Base-by-base conservation (phyloP, 2,888 invertebrate genomes). In the Drosophila melanocephala region DNA sequence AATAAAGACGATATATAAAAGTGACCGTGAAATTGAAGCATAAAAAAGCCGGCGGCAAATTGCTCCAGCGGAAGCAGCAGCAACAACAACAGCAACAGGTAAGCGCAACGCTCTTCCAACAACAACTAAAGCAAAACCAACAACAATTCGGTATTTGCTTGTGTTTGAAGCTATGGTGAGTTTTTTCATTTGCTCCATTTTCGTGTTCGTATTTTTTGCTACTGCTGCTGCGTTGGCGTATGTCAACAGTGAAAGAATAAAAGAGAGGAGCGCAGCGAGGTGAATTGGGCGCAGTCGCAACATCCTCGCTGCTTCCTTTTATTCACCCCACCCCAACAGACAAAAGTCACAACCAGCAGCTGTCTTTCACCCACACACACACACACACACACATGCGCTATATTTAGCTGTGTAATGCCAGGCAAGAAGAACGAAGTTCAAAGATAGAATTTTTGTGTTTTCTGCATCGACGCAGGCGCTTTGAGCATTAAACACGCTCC, bases 271-370 rank as follows among this genome's bases (percentile, higher is more conserved):
- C 77, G 79, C 79, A 77, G 79, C 69, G 65, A 39, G 14, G 47
- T 77, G 82, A 79, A 73, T 72, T 65, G 35, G 35, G 82, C 82
- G 83, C 85, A 84, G 76, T 72, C 76, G 83, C 83, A 73, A 57
- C 75, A 75, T 74, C 81, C 59, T 74, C 65, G 53, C 59, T 70
- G 60, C 58, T 47, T 58, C 70, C 75, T 65, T 71, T 61, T 66
- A 59, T 70, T 75, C 76, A 67, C 71, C 72, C 76, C 76, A 66
- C 66, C 77, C 77, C 76, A 66, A 71, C 65, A 47, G 53, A 33
- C 60, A 50, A 55, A 69, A 81, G 69, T 73, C 89, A 89, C 87
- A 82, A 89, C 87, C 85, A 79, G 72, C 89, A 83, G 86, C 86
- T 85, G 90, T 62, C 79, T 72, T 73, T 68, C 77, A 83, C 85